Base-by-base conservation (phyloP, 2,888 invertebrate genomes). In the Epinotia nisella region DNA sequence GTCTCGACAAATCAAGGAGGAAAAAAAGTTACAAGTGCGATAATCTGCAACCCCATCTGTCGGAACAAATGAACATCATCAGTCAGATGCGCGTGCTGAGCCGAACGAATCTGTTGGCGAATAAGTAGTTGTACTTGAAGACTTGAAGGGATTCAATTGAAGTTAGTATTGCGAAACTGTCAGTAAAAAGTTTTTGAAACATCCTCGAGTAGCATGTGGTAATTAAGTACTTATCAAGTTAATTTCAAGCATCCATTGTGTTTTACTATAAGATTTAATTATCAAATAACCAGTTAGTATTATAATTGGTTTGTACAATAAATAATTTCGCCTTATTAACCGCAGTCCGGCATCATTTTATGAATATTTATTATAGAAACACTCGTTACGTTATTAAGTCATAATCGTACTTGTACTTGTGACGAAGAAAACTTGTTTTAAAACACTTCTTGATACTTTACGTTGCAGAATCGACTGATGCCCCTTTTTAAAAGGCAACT, bases 61-160 rank as follows among this genome's bases (percentile, higher is more conserved):
- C 78, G 76, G 76, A 83, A 89, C 81, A 88, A 86, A 89, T 87
- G 86, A 83, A 71, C 45, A 71, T 79, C 77, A 89, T 90, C 84
- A 86, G 83, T 89, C 86, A 81, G 78, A 82, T 82, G 82, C 78
- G 78, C 76, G 58, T 35, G 70, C n/a, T 74, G 39, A 74, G 73
- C 72, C 39, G 64, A 56, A 59, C 65, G 41, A 64, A 69, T 73
- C 24, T 73, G 56, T 58, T 62, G 21, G 17, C 5, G 61, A 67
- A 68, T 72, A n/a, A n/a, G n/a, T n/a, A 66, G 53, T 53, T 61
- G 24, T n/a, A 19, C 51, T 51, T 62, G n/a, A 64, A 64, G 49
- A n/a, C 51, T 29, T 35, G 35, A 7, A 9, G n/a, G 64, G 17
- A 29, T 24, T 64, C 29, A 24, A 24, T 51, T 17, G 29, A n/a